phyloP scores from a whole-genome alignment of 2,888 invertebrate genomes.

The Calameuta filiformis region DNA sequence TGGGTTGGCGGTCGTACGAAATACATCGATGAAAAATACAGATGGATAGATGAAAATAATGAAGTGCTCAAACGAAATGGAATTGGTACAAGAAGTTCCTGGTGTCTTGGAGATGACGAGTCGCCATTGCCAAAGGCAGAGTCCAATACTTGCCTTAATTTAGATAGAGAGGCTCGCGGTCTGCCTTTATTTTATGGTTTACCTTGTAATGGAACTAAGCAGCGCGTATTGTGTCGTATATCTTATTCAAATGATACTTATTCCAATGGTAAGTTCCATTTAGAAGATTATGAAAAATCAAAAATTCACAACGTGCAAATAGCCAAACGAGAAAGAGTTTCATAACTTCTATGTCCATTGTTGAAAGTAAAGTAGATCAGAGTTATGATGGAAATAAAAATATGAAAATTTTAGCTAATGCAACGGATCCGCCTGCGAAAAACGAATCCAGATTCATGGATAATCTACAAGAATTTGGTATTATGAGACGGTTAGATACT shows the following conservation, averaged over 20 bases:
- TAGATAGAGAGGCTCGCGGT: conserved; percentile 34
- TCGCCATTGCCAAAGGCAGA: conserved; percentile 25
- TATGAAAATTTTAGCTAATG: no score
- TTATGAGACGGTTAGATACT: neutral
- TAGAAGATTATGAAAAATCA: no score
- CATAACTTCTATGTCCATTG: no score
- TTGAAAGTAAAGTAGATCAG: no score
- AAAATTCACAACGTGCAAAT: no score
- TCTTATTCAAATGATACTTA: no score
- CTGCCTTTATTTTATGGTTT: conserved; percentile 36
- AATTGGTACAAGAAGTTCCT: conserved; percentile 23
- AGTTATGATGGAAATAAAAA: no score
- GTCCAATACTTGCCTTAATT: conserved; percentile 32
- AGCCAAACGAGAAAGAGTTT: no score
- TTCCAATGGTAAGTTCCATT: no score
- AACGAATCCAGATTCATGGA: neutral
- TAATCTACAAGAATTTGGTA: neutral
- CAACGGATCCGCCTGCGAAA: neutral
- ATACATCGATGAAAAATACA: conserved; percentile 25
- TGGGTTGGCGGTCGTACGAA: conserved; percentile 37
- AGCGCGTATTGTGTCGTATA: conserved; percentile 29
- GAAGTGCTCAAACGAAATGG: conserved; percentile 18
- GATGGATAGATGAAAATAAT: conserved; percentile 32
- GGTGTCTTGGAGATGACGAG: conserved; percentile 33
- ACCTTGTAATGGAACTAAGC: conserved; percentile 27